These are phyloP conservation scores for Drosophila ohnishii DNA, from an alignment of 1,140 invertebrate genomes.

Conservation along the genomic window DNA sequence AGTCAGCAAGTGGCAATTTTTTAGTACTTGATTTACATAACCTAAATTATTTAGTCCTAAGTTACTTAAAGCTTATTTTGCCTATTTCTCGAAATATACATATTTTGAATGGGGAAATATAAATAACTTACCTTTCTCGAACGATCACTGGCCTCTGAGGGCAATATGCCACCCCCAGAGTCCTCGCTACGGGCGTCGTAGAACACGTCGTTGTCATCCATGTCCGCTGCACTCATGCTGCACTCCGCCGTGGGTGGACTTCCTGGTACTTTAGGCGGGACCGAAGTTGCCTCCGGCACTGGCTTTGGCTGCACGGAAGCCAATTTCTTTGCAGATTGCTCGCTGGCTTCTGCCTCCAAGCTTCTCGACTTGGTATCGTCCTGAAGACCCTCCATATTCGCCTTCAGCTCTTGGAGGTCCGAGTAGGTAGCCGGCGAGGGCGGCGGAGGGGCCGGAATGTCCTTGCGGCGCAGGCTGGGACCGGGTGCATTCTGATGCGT, in stretches of 20 bases:
- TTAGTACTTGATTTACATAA: not conserved
- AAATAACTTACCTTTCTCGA: slow-evolving; percentile 23
- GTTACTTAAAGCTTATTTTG: no score
- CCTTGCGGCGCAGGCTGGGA: slow-evolving; percentile 57
- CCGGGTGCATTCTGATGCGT: slow-evolving; percentile 23
- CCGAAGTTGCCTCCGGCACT: not conserved
- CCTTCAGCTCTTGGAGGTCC: slow-evolving; percentile 73
- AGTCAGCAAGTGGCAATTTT: not conserved
- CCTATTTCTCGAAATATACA: no score
- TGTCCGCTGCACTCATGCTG: slow-evolving; percentile 25
- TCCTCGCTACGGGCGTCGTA: slow-evolving; percentile 80
- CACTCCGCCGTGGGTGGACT: not conserved
- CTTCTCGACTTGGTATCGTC: slow-evolving; percentile 74
- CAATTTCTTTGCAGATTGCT: slow-evolving; percentile 5
- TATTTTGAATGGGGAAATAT: no score
- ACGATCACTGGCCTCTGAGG: not conserved
- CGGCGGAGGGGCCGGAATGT: slow-evolving; percentile 74
- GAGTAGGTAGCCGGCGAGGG: slow-evolving; percentile 78
- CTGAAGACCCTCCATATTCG: slow-evolving; percentile 69
- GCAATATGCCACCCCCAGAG: slow-evolving; percentile 35
- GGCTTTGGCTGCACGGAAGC: not conserved
- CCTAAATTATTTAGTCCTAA: not conserved
- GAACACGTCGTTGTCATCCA: slow-evolving; percentile 76
- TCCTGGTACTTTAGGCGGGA: not conserved
- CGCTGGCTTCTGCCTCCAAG: slow-evolving; percentile 53